These are phyloP conservation scores for Mesitornis unicolor DNA, from an alignment of 2,113 vertebrate species.

Conservation along the genomic window DNA sequence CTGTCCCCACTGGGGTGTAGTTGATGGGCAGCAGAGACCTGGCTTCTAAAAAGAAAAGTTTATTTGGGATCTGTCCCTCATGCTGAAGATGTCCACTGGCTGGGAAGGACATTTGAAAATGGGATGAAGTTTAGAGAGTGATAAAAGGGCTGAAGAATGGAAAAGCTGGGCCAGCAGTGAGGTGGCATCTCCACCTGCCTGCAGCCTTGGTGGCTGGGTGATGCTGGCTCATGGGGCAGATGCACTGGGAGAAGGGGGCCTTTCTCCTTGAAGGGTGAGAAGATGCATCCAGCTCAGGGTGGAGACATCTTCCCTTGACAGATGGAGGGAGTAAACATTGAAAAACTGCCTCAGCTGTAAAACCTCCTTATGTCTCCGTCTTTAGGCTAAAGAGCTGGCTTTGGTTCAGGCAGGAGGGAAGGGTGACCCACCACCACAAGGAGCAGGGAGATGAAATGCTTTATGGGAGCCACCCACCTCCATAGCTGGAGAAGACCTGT, in stretches of 20 bases:
- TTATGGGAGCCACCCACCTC: not conserved
- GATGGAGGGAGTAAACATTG: not conserved
- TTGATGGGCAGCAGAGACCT: not conserved
- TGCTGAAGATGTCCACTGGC: not conserved
- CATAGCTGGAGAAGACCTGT: not conserved
- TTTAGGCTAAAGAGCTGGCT: not conserved
- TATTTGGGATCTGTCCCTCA: fast-evolving
- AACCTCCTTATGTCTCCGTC: not conserved
- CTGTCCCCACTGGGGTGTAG: not conserved
- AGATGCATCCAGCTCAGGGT: not conserved
- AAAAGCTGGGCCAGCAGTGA: not conserved
- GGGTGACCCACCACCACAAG: no score
- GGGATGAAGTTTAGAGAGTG: not conserved
- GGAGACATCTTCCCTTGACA: not conserved
- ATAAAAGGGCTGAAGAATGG: not conserved
- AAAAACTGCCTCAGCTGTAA: not conserved
- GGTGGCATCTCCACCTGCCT: not conserved
- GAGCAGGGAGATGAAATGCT: not conserved
- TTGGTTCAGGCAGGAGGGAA: not conserved
- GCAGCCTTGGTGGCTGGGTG: not conserved
- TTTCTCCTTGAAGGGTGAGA: not conserved
- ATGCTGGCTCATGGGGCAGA: not conserved
- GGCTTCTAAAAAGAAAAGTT: not conserved
- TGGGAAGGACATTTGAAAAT: not conserved
- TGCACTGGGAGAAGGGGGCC: not conserved